These are phyloP conservation scores for Loriculus beryllinus DNA, from an alignment of 2,797 vertebrate genomes.

Conservation along the genomic window DNA sequence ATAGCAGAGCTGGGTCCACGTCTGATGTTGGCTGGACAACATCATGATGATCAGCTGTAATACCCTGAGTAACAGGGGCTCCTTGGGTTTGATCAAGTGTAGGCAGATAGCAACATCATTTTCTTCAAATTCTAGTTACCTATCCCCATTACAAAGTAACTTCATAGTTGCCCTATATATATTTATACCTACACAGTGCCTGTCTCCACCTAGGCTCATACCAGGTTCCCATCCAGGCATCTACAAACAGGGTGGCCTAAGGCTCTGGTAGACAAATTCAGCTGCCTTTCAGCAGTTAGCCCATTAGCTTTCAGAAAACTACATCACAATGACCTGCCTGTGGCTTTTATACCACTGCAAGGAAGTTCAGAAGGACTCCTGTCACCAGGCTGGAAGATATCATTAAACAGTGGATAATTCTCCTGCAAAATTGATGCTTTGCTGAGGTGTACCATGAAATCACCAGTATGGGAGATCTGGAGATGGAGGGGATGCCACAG, in stretches of 20 bases:
- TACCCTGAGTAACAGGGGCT: not conserved
- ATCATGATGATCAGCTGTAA: not conserved
- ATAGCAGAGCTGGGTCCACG: accelerated
- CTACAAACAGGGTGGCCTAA: not conserved
- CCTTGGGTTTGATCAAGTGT: not conserved
- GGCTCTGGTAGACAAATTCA: not conserved
- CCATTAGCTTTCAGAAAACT: not conserved
- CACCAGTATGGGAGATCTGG: not conserved
- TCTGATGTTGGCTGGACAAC: not conserved
- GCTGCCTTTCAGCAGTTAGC: not conserved
- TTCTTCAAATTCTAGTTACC: not conserved
- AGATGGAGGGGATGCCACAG: not conserved
- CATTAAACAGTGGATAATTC: constrained; percentile 8
- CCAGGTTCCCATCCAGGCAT: not conserved
- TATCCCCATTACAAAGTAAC: not conserved
- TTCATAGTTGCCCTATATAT: not conserved
- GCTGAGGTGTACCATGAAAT: constrained; percentile 25
- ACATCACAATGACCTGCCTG: not conserved
- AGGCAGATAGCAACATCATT: not conserved
- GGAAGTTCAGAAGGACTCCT: constrained; percentile 29
- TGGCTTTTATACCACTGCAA: not conserved
- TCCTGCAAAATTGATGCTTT: constrained; percentile 39
- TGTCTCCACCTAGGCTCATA: not conserved
- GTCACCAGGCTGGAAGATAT: constrained; percentile 24
- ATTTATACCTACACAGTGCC: not conserved